Evolutionary conservation across 92 coral and sea anemone species (phyloP), one percentile per base, ranked within the genome.

Genomic region (Anthopleura xanthogrammica): DNA sequence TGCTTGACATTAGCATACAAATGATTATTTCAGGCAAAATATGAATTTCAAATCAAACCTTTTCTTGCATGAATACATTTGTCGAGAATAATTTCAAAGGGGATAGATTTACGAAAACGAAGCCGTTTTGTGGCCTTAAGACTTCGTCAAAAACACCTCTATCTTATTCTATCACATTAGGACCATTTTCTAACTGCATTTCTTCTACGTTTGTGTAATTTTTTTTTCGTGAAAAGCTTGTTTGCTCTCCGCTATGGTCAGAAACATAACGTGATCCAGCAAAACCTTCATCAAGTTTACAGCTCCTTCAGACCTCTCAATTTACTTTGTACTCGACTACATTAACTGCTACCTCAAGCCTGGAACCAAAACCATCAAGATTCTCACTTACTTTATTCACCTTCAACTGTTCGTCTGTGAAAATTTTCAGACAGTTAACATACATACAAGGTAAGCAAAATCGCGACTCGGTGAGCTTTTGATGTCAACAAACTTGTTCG

Each of bases 21-120:
- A 80, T 29, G 76, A n/a, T 41, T 52, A 12, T 22, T 64, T 64
- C 23, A 5, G 29, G 6, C 50, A 1, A 29, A 80, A 80, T 80
- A 80, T 80, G 83, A 80, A 80, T 58, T 58, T 80, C 83, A 80
- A 80, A 80, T 80, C 74, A 14, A 68, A 68, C 2, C 11, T 24
- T 68, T 68, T 36, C 74, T 68, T 68, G 74, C 74, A 68, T 68
- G 74, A 68, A 68, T 68, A 68, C 14, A 23, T 36, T 68, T 68
- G 43, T 8, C 74, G 74, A 68, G 40, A 68, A 36, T 24, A 68
- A 68, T 29, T 68, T 68, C 12, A 16, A 4, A 68, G 42, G 17
- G 42, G 36, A 8, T 12, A 14, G 5, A 68, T 9, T 5, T 12
- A 36, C 42, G 41, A 68, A 36, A 8, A 2, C 74, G 41, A 23